phyloP scores from a whole-genome alignment of 2,797 vertebrate species.

The Brotula barbata region DNA sequence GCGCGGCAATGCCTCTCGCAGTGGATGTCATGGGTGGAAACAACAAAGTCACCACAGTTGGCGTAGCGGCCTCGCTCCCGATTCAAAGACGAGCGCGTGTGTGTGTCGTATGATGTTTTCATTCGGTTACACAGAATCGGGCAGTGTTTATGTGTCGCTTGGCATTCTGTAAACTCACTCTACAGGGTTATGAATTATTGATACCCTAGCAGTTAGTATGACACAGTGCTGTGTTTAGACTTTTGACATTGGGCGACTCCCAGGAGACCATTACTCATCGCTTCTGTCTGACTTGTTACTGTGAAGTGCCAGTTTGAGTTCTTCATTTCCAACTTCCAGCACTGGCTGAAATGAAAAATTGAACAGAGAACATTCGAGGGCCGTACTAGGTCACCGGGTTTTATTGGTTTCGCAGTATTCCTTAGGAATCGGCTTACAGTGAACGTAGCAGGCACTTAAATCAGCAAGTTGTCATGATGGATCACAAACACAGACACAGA shows the following conservation, averaged over 20 bases:
- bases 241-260: constrained; percentile 37
- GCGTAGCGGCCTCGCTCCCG: too few relatives aligned
- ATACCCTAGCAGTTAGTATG: constrained; percentile 34
- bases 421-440: constrained; percentile 4
- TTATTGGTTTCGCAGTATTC: not conserved
- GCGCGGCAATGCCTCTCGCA: too few relatives aligned
- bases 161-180: constrained; percentile 26
- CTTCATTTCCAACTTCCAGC: constrained; percentile 20
- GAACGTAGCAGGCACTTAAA: not conserved
- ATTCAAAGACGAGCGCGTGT: too few relatives aligned
- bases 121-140: too few relatives aligned
- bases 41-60: too few relatives aligned
- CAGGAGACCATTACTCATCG: constrained; percentile 8
- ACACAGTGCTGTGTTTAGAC: constrained; percentile 33
- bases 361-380: constrained; percentile 7
- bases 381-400: constrained; percentile 13
- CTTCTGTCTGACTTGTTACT: constrained; percentile 29
- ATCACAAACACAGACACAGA: too few relatives aligned
- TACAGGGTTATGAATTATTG: constrained; percentile 38
- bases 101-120: too few relatives aligned
- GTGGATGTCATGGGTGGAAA: too few relatives aligned
- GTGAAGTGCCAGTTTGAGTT: constrained; percentile 30
- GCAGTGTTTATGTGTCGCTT: not conserved
- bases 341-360: constrained; percentile 22
- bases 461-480: not conserved